Base-by-base conservation (phyloP, 2,113 vertebrate species). In the Phalacrocorax carbo region DNA sequence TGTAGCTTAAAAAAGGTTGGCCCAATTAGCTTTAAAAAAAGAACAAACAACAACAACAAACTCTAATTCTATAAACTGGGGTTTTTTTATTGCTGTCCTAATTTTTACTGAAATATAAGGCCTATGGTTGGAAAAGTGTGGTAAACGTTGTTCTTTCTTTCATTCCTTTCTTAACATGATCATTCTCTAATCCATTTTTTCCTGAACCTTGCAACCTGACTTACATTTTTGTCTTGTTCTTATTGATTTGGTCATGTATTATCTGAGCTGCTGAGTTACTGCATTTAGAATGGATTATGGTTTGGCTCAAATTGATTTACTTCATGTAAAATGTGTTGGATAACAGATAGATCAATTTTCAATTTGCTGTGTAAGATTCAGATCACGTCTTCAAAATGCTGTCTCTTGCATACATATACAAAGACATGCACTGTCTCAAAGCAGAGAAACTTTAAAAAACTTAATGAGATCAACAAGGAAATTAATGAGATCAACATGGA, bases 191-290 rank as follows among this genome's bases (percentile, higher is more conserved):
- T 89, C 51, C 16, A 54, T 84, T 87, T 91, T 89, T 93, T 77
- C 34, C 55, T 90, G 70, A 92, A 86, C 40, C 26, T 86, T 94
- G 94, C 78, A 76, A 26, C 48, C 34, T 90, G 27, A 54, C 46
- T 91, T 86, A 83, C 30, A 55, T 94, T 96, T 97, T 91, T 94
- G 58, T 77, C 73, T 92, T 91, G n/a, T 92, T 91, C 34, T 20
- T 94, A 95, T 88, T 91, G 92, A 97, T 96, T 85, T 83, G 38
- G 13, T 81, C 49, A 20, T 40, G 27, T 84, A 29, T 68, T 87
- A 92, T 64, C 73, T 68, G 38, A 90, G 38, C 8, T 90, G 68
- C 57, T 94, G 81, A 89, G 55, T 82, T 91, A 64, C 48, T 94
- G 73, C 29, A 22, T 90, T 93, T 91, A 55, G 51, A 96, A 94